These are phyloP conservation scores for Steinernema feltiae DNA, from an alignment of 1,140 invertebrate genomes.

Conservation along the genomic window DNA sequence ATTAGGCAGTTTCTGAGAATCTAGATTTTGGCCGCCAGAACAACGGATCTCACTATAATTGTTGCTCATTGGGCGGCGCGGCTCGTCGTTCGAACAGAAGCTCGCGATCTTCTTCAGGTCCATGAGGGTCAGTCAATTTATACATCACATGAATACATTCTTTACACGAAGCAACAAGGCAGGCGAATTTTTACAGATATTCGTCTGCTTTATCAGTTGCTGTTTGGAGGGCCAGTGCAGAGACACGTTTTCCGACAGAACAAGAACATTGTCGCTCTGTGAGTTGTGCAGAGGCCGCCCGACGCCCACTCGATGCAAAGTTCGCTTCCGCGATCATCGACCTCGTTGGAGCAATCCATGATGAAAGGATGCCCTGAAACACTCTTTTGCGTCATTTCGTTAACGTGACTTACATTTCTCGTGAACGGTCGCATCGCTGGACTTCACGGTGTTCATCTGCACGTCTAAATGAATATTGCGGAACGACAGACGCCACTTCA, in stretches of 20 bases:
- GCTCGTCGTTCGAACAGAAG: neutral
- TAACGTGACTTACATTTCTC: neutral
- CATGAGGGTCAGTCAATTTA: neutral
- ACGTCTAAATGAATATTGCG: too few relatives aligned
- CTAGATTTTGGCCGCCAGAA: neutral
- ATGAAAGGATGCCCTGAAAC: neutral
- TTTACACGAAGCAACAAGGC: neutral
- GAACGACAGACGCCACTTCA: too few relatives aligned
- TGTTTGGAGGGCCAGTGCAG: constrained; percentile 35
- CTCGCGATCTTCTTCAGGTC: neutral
- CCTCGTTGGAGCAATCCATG: neutral
- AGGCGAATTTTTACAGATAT: too few relatives aligned
- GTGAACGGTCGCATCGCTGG: neutral
- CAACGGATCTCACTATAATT: neutral
- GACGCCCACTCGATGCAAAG: constrained; percentile 20
- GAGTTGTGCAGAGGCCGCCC: constrained; percentile 40
- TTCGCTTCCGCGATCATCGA: neutral
- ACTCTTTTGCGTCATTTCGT: too few relatives aligned
- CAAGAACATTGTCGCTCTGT: constrained; percentile 42
- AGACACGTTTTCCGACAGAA: constrained; percentile 47
- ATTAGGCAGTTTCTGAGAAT: neutral
- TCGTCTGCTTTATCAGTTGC: too few relatives aligned
- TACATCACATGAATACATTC: neutral
- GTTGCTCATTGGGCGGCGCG: neutral
- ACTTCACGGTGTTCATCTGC: neutral